phyloP scores from a whole-genome alignment of 2,888 invertebrate species.

The Torymus auratus region DNA sequence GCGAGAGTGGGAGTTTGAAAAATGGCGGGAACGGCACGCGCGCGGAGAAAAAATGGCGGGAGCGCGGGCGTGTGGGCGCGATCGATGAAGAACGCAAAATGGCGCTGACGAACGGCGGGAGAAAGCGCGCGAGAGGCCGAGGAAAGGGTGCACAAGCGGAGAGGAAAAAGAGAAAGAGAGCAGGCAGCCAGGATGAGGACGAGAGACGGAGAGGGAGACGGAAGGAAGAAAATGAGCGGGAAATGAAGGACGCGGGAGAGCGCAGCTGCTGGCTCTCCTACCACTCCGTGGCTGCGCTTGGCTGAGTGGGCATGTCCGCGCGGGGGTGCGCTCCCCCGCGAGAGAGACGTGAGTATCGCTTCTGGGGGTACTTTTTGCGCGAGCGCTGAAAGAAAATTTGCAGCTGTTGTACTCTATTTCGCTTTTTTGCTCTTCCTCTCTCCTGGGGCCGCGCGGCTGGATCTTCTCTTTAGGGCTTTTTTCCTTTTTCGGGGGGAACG shows the following conservation, averaged over 20 bases:
- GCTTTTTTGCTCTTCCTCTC: neutral
- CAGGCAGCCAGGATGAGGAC: neutral
- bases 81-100: slow-evolving; percentile 74
- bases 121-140: slow-evolving; percentile 30
- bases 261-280: slow-evolving; percentile 27
- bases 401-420: neutral
- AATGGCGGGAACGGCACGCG: slow-evolving; percentile 18
- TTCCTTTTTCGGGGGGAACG: too few relatives aligned
- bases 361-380: neutral
- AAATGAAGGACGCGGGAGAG: slow-evolving; percentile 55
- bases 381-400: too few relatives aligned
- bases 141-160: slow-evolving; percentile 37
- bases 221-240: slow-evolving; percentile 57
- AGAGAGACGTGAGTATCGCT: slow-evolving; percentile 19
- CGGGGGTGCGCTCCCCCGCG: neutral
- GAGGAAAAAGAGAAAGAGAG: slow-evolving; percentile 38
- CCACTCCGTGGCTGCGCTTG: too few relatives aligned
- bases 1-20: neutral
- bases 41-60: slow-evolving; percentile 13
- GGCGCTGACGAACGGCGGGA: slow-evolving; percentile 64
- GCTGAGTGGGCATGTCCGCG: neutral
- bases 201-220: slow-evolving; percentile 42
- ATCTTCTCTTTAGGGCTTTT: too few relatives aligned
- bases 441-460: too few relatives aligned
- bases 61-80: slow-evolving; percentile 66